Base-by-base conservation (phyloP, 1,140 invertebrate genomes). In the Anastatus disparis region DNA sequence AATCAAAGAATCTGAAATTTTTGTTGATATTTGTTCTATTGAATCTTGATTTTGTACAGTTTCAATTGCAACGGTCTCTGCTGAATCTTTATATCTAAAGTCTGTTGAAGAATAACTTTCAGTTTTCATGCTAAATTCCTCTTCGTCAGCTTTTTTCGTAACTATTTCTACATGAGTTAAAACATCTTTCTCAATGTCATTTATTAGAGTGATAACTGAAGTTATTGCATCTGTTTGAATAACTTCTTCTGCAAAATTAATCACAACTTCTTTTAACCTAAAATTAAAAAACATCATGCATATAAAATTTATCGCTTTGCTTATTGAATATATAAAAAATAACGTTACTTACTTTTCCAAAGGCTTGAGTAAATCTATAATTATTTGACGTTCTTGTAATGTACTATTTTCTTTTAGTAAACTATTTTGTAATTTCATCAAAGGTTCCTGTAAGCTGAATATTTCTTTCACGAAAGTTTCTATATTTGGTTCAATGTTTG, bases 141-240 rank as follows among this genome's bases (percentile, higher is more conserved):
- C 29, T 38, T 65, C 20, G 6, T 27, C 12, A 26, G 27, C 22
- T 6, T 20, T 27, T 26, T 38, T 63, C 2, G 35, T 35, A 17
- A 27, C 4, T 4, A 65, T 13, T 59, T 58, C 61, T 7, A 10
- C 24, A 55, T 48, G 27, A 24, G 55, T 22, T 10, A 66, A 40
- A 0, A 76, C 70, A 44, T 79, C 77, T 46, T 77, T 81, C 55
- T 81, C 75, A 46, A 84, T 77, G 29, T 80, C 81, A 58, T 82
- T 78, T 20, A 84, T 58, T n/a, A 81, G 62, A 15, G 79, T 71
- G 9, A 84, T 9, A 22, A 82, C 44, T 0, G 77, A 68, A 44
- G 58, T 22, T 9, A 80, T 53, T 7, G 12, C 17, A 8, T 76
- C 73, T 2, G 53, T 35, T 8, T 65, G 69, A 7, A 63, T 65